These are phyloP conservation scores for Ommatoiulus sabulosus DNA, from an alignment of 2,888 invertebrate genomes.

Conservation along the genomic window DNA sequence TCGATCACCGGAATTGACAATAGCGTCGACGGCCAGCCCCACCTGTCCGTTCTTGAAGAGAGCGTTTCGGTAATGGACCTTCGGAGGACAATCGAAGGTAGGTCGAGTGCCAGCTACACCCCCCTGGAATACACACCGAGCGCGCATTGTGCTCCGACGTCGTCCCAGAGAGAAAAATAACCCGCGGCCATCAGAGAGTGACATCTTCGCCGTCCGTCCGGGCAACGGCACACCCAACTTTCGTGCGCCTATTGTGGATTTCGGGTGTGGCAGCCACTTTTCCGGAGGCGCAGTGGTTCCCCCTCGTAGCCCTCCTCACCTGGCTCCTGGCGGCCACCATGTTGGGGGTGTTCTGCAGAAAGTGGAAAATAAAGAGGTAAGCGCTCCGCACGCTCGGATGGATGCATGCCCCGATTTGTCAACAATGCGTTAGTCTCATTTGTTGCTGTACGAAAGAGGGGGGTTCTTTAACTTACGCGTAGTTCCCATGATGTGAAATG, in stretches of 20 bases:
- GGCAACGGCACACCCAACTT: too few species aligned
- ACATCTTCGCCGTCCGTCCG: background rate
- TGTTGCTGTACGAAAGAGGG: too few species aligned
- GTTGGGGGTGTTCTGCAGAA: conserved; percentile 13
- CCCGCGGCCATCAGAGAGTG: background rate
- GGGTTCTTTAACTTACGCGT: too few species aligned
- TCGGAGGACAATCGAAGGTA: background rate
- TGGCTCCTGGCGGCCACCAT: conserved; percentile 21
- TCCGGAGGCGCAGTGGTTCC: background rate
- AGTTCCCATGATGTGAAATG: too few species aligned
- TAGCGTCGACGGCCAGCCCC: background rate
- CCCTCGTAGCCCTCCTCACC: background rate
- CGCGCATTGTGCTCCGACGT: background rate
- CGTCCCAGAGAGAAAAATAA: background rate
- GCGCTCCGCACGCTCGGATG: background rate
- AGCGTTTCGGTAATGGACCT: background rate
- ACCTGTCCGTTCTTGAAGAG: background rate
- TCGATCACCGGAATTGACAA: background rate
- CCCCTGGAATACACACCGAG: background rate
- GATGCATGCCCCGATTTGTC: background rate
- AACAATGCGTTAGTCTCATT: background rate
- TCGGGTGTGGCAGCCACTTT: background rate
- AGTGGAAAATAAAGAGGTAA: background rate
- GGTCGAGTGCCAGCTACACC: background rate
- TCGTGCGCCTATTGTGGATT: background rate